Evolutionary conservation across 1,140 invertebrate genomes (phyloP).

Genomic region (Trissolcus basalis): DNA sequence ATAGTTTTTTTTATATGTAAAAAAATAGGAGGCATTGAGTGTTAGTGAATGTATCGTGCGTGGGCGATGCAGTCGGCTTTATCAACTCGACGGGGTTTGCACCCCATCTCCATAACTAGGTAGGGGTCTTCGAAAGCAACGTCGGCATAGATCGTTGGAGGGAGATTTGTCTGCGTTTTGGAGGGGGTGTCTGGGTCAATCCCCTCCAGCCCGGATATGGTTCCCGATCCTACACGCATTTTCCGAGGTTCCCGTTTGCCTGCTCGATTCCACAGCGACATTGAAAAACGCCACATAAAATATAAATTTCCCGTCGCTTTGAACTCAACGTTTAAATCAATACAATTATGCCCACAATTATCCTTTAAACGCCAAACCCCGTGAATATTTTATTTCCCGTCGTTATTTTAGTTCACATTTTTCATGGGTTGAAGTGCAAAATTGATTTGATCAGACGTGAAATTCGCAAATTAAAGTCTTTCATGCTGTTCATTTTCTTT

Average conservation of each 20-base stretch:
- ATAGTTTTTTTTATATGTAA: conserved; percentile 20
- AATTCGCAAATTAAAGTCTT: too few species aligned
- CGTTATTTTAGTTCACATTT: too few species aligned
- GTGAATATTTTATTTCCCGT: too few species aligned
- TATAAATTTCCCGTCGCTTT: conserved; percentile 30
- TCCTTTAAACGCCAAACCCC: too few species aligned
- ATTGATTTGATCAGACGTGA: too few species aligned
- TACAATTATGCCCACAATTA: too few species aligned
- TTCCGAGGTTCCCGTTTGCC: conserved; percentile 72
- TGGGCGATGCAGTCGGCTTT: conserved; percentile 67
- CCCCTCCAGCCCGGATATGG: conserved; percentile 70
- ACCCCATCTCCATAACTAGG: conserved; percentile 63
- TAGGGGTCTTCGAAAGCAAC: conserved; percentile 66
- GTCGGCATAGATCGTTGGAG: conserved; percentile 56
- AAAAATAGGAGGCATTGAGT: conserved; percentile 20
- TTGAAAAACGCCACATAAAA: conserved; percentile 51
- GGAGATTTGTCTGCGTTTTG: conserved; percentile 66
- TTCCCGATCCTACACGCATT: conserved; percentile 74
- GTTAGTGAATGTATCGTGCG: conserved; percentile 59
- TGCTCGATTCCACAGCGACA: conserved; percentile 43
- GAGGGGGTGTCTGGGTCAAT: conserved; percentile 77
- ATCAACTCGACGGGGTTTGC: conserved; percentile 67
- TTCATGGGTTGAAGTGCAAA: too few species aligned
- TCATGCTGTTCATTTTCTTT: too few species aligned
- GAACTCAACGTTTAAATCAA: conserved; percentile 9